Evolutionary conservation across 1,140 invertebrate species (phyloP), one percentile per base, ranked within the genome.

Genomic region (Yoshiicerus persimilis): DNA sequence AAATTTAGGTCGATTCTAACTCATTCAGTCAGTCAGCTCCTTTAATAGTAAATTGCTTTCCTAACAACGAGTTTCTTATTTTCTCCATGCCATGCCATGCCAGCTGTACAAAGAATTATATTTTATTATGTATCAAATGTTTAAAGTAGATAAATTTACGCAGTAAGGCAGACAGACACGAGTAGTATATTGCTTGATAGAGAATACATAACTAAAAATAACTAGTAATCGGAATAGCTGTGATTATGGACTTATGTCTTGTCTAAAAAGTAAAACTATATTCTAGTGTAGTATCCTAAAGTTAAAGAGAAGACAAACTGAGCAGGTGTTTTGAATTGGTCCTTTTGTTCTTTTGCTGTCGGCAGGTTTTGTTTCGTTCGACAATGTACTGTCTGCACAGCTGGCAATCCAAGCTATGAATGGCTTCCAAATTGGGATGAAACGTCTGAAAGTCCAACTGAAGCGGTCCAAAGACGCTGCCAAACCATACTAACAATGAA

Each of bases 361-460:
- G 70, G 10, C 91, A 96, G 96, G 96, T 91, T 99, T 99, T 94
- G 98, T 99, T 80, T 99, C 98, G 87, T 99, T 98, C 92, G 98
- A 99, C 93, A 99, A 98, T 93, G 95, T 96, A 84, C 93, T 96
- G 90, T 98, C 97, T 92, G 98, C 98, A 88, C 97, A 98, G 93
- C 95, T 96, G 91, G 98, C 98, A 89, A 99, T 99, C 91, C 96
- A 97, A 92, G 96, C 97, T 91, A 99, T 99, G 98, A 98, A 99
- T 93, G 97, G 98, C 91, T 99, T 98, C 93, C 98, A 98, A 94
- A 97, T 99, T 93, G 98, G 98, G 92, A 98, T 97, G 92, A 99
- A 99, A 93, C 95, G 98, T 92, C 95, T 99, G 90, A 99, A 99
- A 95, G 98, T 99, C 92, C 98, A 99, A 94, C 95, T 99, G 92